These are phyloP conservation scores for Trichomalopsis sarcophagae DNA, from an alignment of 1,140 invertebrate genomes.

Conservation along the genomic window DNA sequence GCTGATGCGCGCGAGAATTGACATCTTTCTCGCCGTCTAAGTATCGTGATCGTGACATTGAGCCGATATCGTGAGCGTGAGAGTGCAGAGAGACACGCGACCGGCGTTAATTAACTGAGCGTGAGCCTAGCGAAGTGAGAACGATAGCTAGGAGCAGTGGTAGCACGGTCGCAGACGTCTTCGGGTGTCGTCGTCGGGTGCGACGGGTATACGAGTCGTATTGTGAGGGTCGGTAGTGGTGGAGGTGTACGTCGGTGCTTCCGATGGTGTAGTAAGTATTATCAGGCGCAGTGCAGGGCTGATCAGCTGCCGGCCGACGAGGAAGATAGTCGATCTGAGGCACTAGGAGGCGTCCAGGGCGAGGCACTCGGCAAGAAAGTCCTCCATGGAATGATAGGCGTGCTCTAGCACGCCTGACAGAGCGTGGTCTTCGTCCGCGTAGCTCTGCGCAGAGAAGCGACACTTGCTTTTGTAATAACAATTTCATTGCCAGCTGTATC, in stretches of 20 bases:
- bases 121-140: neutral
- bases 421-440: constrained; percentile 88
- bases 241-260: neutral
- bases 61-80: neutral
- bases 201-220: too few species aligned
- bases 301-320: constrained; percentile 2
- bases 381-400: constrained; percentile 90
- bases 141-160: neutral
- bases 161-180: too few species aligned
- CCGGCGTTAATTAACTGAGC: too few species aligned
- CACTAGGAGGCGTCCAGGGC: constrained; percentile 83
- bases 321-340: constrained; percentile 67
- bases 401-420: constrained; percentile 86
- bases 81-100: neutral
- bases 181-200: neutral
- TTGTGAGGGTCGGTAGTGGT: too few species aligned
- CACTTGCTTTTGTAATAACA: neutral
- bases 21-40: too few species aligned
- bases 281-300: neutral
- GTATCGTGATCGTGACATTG: neutral
- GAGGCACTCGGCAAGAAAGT: constrained; percentile 89
- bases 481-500: neutral
- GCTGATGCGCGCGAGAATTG: too few species aligned
- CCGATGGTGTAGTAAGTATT: neutral
- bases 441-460: constrained; percentile 78